Conservation (phyloP, 2,888 invertebrate genomes). For the Heliconius erato region DNA sequence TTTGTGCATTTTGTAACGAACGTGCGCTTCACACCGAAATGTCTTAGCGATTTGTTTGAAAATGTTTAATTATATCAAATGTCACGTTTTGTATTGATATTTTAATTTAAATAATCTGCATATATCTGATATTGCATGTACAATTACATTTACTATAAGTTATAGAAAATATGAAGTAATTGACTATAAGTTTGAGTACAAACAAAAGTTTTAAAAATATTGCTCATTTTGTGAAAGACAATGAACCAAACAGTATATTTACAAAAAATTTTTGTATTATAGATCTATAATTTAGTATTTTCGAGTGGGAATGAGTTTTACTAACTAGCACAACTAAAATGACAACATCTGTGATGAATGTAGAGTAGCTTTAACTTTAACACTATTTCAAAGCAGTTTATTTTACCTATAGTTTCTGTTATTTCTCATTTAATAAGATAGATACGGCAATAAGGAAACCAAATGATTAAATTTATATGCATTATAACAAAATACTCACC, state of each 20-base stretch:
- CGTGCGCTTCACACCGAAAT: constrained; percentile 10
- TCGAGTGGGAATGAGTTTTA: too few relatives aligned
- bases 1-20: constrained; percentile 11
- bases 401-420: neutral
- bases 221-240: too few relatives aligned
- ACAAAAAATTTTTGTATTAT: neutral
- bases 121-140: neutral
- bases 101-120: neutral
- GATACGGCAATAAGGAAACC: neutral
- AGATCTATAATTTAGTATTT: too few relatives aligned
- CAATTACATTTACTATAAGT: neutral
- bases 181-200: too few relatives aligned
- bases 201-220: too few relatives aligned
- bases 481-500: too few relatives aligned
- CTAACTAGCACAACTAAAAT: too few relatives aligned
- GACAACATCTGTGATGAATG: too few relatives aligned
- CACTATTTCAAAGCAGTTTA: neutral
- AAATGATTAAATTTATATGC: neutral
- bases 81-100: neutral
- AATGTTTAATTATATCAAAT: neutral
- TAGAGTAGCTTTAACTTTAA: neutral
- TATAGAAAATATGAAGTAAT: neutral
- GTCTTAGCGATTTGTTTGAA: neutral
- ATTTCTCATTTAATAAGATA: neutral
- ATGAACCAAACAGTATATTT: neutral